Evolutionary conservation across 92 coral and sea anemone species (phyloP), one percentile per base, ranked within the genome.

Genomic region (Zoanthus solanderi): DNA sequence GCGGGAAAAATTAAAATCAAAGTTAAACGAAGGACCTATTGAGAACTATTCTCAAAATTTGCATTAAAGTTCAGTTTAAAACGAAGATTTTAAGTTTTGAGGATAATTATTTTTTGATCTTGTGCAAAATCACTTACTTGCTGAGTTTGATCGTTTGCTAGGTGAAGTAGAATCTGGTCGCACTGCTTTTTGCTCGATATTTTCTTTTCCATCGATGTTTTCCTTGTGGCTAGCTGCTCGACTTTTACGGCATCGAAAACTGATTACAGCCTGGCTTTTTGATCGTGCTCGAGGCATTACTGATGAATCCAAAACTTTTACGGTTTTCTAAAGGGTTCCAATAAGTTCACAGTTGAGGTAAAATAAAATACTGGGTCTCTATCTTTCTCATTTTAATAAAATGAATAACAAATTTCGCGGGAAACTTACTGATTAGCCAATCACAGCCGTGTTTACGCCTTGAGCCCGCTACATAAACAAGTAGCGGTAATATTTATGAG

Each of bases 241-340:
- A 17, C 92, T 89, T 88, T 96, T 96, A 23, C 95, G 96, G 68
- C 78, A 86, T 28, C 92, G 98, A 80, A 96, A 96, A 61, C 79
- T 93, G 54, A 96, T 94, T 67, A 93, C 89, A 71, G 89, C 87
- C 79, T 96, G 98, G 45, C 94, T 88, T 45, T 90, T 92, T 44
- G 90, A 93, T 57, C 87, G 89, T 83, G 85, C 69, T 75, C 98
- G 93, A 72, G 96, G 92, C 98, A 95, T 95, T 42, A 45, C 53
- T 44, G 53, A 23, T 67, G 46, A 81, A 46, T 65, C 29, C 12
- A 53, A 81, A 46, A 12, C 45, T 10, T 69, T 29, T 30, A 6
- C 0, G 28, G 12, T n/a, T 79, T 47, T 81, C 28, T 3, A 45
- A 44, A 9, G 46, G 47, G 48, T 60, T 53, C 30, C 16, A 81